Evolutionary conservation across 2,888 invertebrate genomes (phyloP).

Genomic region (Aproaerema taeniolella): DNA sequence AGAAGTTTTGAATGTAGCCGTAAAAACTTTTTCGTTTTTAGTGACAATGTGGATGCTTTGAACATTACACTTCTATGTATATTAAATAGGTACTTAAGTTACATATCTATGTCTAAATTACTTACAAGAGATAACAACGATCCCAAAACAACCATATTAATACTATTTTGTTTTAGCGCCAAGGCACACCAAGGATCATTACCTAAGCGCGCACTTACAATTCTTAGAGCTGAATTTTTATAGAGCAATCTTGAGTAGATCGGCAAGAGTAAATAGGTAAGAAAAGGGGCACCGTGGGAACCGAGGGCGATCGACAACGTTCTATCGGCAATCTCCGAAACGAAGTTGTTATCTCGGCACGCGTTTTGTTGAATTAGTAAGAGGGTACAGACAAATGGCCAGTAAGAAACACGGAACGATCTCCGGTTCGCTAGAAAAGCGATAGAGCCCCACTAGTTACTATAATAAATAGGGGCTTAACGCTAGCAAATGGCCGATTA

Average conservation of each 20-base stretch:
- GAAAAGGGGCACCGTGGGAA: slow-evolving; percentile 15
- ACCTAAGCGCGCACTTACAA: slow-evolving; percentile 1
- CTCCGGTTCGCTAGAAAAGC: slow-evolving; percentile 51
- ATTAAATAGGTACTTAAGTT: too few species aligned
- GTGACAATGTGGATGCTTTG: too few species aligned
- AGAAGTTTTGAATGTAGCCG: too few species aligned
- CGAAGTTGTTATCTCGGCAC: slow-evolving; percentile 53
- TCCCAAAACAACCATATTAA: too few species aligned
- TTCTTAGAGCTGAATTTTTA: slow-evolving; percentile 7
- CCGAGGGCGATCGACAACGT: slow-evolving; percentile 14
- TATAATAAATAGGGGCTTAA: slow-evolving; percentile 66
- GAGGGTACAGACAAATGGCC: slow-evolving; percentile 59
- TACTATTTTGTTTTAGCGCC: too few species aligned
- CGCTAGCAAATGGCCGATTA: slow-evolving; percentile 64
- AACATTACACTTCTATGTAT: too few species aligned
- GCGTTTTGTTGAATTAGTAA: slow-evolving; percentile 67
- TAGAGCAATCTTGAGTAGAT: slow-evolving; percentile 5
- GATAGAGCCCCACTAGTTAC: slow-evolving; percentile 67
- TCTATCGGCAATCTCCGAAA: slow-evolving; percentile 45
- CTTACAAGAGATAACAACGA: too few species aligned
- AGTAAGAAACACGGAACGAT: slow-evolving; percentile 55
- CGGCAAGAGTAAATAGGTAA: slow-evolving; percentile 9
- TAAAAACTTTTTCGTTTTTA: too few species aligned
- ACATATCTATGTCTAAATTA: too few species aligned
- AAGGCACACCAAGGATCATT: too few species aligned